phyloP scores from a whole-genome alignment of 2,113 vertebrate species.

The Picathartes gymnocephalus region DNA sequence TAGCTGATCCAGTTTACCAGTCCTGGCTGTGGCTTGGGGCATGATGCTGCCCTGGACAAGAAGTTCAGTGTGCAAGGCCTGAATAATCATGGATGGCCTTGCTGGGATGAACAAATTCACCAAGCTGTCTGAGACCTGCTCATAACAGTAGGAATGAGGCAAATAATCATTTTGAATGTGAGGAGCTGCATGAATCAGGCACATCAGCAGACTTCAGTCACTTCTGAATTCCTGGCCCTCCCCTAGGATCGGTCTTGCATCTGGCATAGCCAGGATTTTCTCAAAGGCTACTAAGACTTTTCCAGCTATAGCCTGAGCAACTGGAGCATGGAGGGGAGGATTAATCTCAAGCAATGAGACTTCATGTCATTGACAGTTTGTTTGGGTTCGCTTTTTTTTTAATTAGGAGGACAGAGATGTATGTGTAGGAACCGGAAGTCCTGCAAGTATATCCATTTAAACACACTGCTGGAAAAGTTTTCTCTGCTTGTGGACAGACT shows the following conservation, averaged over 20 bases:
- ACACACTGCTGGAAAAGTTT: neutral
- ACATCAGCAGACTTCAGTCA: neutral
- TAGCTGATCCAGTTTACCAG: neutral
- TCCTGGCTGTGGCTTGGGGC: neutral
- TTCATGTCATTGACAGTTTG: neutral
- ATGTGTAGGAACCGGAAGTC: neutral
- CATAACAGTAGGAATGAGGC: neutral
- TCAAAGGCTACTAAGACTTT: neutral
- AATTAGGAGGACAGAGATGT: neutral
- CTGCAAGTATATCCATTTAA: neutral
- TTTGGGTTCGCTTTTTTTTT: neutral
- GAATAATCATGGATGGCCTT: neutral
- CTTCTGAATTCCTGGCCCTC: neutral
- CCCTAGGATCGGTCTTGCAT: neutral
- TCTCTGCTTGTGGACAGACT: neutral
- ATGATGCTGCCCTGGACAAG: neutral
- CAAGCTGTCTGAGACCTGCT: neutral
- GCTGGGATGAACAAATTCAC: neutral
- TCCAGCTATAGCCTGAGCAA: neutral
- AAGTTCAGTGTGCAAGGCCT: neutral
- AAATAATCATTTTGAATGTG: neutral
- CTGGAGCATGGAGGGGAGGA: neutral
- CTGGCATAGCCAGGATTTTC: neutral
- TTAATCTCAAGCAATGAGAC: neutral
- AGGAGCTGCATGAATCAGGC: neutral